Evolutionary conservation across 2,888 invertebrate species (phyloP), one percentile per base, ranked within the genome.

Genomic region (Nymphalis polychloros): DNA sequence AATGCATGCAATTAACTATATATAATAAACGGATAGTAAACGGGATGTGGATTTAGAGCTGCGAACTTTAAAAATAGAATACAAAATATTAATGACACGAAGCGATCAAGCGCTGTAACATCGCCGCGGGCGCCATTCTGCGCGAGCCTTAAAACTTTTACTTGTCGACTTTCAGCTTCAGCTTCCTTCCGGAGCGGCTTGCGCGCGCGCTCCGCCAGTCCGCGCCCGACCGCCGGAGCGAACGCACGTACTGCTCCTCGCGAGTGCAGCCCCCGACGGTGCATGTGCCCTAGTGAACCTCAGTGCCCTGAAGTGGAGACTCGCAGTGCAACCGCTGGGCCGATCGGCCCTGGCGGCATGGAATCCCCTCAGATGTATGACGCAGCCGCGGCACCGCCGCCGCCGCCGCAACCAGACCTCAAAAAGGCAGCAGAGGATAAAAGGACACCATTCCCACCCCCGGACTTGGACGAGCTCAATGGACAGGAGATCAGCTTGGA

Each of bases 401-500:
- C 94, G 78, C 93, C 95, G 74, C 95, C 95, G 75, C 94, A 94
- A 77, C 93, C 94, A 73, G 93, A 93, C 82, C 88, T 93, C 74
- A 93, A 93, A 83, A 93, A 93, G 78, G 89, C 93, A 76, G 89
- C 94, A 74, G 94, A 95, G 74, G 95, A 95, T 77, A 95, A 94
- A 79, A 93, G 96, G 79, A 93, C 95, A 79, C 94, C 96, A 70
- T 96, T 96, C 87, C 95, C 96, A 72, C 96, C 96, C 69, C 96
- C 96, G 71, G 97, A 98, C 83, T 91, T 98, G 72, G 96, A 97
- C 84, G 98, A 98, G 86, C 94, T 98, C 81, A 97, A 97, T 86
- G 96, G 97, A 69, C 97, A 97, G 76, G 98, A 98, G 90, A 97
- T 98, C 85, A 97, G 97, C 75, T 93, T 98, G 82, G 98, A 98